A percentile compares a stretch with the other conserved stretches of the same genome.
Conservation (phyloP, 2,888 invertebrate species). For the Tuberolachnus salignus region DNA sequence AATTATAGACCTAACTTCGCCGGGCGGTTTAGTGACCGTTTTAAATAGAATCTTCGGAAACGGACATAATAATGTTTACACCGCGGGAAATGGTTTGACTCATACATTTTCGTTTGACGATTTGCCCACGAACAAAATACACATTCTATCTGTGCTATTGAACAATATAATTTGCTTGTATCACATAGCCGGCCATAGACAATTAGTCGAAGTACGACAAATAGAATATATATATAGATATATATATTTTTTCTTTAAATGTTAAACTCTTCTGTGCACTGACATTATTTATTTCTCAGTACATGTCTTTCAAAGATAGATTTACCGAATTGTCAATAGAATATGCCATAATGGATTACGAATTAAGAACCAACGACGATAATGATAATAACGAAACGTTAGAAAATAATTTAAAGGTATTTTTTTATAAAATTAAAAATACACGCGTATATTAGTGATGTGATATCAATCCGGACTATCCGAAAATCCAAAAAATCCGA, state of each 20-base stretch:
- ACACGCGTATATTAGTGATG: too few relatives aligned
- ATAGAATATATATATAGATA: neutral
- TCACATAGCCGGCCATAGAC: slow-evolving; percentile 16
- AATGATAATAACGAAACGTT: neutral
- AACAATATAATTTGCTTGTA: slow-evolving; percentile 48
- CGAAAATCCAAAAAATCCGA: too few relatives aligned
- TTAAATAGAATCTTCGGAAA: slow-evolving; percentile 20
- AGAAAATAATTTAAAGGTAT: neutral
- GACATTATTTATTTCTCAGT: too few relatives aligned
- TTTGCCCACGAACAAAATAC: slow-evolving; percentile 13
- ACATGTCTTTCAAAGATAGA: slow-evolving; percentile 34
- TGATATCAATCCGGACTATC: too few relatives aligned
- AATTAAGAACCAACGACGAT: slow-evolving; percentile 3
- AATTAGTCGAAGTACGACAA: slow-evolving; percentile 31
- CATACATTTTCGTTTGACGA: slow-evolving; percentile 9
- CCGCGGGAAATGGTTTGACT: neutral
- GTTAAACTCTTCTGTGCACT: neutral
- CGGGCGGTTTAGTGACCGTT: slow-evolving; percentile 9
- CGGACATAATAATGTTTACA: too few relatives aligned
- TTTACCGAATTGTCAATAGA: slow-evolving; percentile 15
- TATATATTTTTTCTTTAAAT: too few relatives aligned
- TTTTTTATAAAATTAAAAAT: too few relatives aligned
- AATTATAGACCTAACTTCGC: slow-evolving; percentile 2
- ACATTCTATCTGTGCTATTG: slow-evolving; percentile 14
- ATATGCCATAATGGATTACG: slow-evolving; percentile 10